Base-by-base conservation (phyloP, 2,797 vertebrate species). In the Microctenopoma steveboyesi region DNA sequence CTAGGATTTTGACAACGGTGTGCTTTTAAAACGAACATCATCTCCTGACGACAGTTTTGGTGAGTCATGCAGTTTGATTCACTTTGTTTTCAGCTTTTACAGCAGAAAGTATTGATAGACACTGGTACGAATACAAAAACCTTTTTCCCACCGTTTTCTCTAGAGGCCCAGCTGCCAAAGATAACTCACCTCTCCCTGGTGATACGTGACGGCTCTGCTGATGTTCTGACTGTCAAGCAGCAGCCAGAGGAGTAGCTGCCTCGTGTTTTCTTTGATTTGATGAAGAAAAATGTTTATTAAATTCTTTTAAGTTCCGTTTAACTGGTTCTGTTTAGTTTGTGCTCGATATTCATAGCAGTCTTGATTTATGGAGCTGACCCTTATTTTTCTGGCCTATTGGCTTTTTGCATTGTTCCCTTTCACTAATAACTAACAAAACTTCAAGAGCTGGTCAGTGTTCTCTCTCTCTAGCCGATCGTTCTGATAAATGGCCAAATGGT, bases 111-210 rank as follows among this genome's bases (percentile, higher is more conserved):
- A 13, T 4, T 13, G 13, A 40, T 2, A 14, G 39, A 40, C 3
- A 40, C 13, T 9, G 33, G 33, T 35, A 35, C 33, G 9, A 35
- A 35, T 33, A 5, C 7, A 33, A 7, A 33, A 33, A 33, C 5
- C 30, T 30, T 30, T 30, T 30, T 30, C 28, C 28, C 28, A 4
- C 28, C 28, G 12, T 13, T 3, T 40, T 40, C 39, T 40, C 40
- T 8, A 79, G 91, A 90, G 25, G 62, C 65, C 0, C 74, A 72
- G 65, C 74, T 85, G 64, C 84, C 74, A 1, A 60, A 43, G 27
- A 71, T 82, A 16, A 88, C 77, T 56, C 91, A 89, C 45, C 84
- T 89, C 37, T 81, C 65, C 49, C 82, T 93, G 40, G 71, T 76
- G 6, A 27, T 90, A n/a, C 67, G 48, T 3, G 80, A 91, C 0